A percentile compares a stretch with the other conserved stretches of the same genome.
phyloP scores from a whole-genome alignment of 2,113 vertebrate genomes.

The Butastur rufipennis region DNA sequence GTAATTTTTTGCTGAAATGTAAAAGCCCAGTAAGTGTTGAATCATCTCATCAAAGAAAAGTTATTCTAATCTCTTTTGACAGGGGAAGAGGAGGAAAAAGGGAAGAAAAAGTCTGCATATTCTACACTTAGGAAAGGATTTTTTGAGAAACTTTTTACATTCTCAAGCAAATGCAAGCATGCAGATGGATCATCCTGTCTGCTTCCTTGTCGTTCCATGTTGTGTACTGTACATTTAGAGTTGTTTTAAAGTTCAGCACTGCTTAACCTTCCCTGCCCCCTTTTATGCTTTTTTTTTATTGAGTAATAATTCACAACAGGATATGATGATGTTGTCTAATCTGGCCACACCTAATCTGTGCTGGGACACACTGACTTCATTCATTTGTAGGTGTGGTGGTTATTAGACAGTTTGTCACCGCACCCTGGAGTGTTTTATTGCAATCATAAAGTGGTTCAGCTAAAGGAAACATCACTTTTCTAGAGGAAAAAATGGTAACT shows the following conservation, averaged over 20 bases:
- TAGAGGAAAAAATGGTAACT: background rate
- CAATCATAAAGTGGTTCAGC: background rate
- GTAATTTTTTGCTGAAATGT: background rate
- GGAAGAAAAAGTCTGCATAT: background rate
- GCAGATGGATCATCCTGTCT: background rate
- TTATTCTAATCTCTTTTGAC: background rate
- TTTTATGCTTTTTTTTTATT: background rate
- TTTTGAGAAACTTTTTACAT: background rate
- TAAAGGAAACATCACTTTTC: slow-evolving; percentile 17
- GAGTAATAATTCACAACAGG: slow-evolving; percentile 34
- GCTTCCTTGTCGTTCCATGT: background rate
- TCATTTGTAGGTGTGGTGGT: slow-evolving; percentile 28
- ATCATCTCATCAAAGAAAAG: background rate
- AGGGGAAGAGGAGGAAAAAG: background rate
- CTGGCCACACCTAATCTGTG: slow-evolving; percentile 23
- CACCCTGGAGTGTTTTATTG: slow-evolving; percentile 41
- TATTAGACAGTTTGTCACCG: slow-evolving; percentile 18
- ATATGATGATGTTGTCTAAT: background rate
- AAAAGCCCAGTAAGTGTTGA: background rate
- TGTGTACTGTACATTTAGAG: background rate
- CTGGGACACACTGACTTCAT: slow-evolving; percentile 53
- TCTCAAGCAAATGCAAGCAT: background rate
- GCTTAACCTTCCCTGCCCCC: background rate
- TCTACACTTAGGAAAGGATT: background rate
- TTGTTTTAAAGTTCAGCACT: background rate